Evolutionary conservation across 2,888 invertebrate species (phyloP).

Genomic region (Seira sanloemensis): DNA sequence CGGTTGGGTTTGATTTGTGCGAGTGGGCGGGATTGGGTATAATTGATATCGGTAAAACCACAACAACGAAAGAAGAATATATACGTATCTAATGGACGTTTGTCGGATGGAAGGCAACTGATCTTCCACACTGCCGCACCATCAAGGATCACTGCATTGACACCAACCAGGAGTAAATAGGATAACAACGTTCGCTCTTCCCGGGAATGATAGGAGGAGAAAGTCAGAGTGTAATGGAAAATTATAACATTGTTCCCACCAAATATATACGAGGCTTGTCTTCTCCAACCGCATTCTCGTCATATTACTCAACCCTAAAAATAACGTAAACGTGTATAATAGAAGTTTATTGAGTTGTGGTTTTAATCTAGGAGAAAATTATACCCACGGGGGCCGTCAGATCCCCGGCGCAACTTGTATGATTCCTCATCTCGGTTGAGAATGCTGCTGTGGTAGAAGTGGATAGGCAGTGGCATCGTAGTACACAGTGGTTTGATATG

Average conservation of each 20-base stretch:
- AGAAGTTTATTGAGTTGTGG: conserved; percentile 74
- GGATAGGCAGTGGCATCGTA: no score
- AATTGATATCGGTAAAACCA: no score
- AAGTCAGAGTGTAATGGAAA: background rate
- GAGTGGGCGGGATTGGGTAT: background rate
- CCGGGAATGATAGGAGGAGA: background rate
- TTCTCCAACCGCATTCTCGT: conserved; percentile 17
- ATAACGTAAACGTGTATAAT: conserved; percentile 63
- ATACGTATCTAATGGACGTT: no score
- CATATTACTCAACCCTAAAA: conserved; percentile 58
- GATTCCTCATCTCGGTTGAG: conserved; percentile 72
- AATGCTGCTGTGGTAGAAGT: background rate
- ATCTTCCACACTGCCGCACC: no score
- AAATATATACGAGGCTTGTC: background rate
- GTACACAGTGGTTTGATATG: no score
- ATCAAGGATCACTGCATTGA: background rate
- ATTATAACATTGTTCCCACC: conserved; percentile 4
- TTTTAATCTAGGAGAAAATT: conserved; percentile 74
- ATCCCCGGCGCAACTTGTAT: conserved; percentile 73
- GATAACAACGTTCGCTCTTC: background rate
- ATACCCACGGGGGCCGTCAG: conserved; percentile 73
- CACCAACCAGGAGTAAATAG: background rate
- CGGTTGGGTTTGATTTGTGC: background rate
- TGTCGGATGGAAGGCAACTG: no score
- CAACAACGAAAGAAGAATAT: no score